Percentiles rank a stretch among this genome's conserved stretches.
Conservation (phyloP, 2,113 vertebrate genomes). For the Apteryx owenii region DNA sequence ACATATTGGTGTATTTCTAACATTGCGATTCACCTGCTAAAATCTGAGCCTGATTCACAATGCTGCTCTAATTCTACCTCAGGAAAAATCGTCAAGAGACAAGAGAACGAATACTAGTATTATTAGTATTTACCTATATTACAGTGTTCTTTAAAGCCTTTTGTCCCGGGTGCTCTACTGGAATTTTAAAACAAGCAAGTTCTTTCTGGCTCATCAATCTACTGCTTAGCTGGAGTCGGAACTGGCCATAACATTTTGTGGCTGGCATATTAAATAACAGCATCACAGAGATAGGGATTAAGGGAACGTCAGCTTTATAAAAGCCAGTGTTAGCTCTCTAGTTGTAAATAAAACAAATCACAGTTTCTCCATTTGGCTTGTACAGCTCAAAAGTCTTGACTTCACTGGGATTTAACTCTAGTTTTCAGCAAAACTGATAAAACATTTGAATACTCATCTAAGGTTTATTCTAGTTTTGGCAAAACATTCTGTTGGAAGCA, state of each 20-base stretch:
- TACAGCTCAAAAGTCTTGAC: not conserved
- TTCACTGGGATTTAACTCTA: not conserved
- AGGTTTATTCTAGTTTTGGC: not conserved
- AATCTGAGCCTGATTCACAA: not conserved
- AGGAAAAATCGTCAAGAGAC: too few relatives aligned
- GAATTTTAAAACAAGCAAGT: not conserved
- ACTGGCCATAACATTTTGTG: not conserved
- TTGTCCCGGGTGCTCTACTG: not conserved
- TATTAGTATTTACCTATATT: not conserved
- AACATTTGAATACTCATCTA: not conserved
- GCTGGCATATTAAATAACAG: not conserved
- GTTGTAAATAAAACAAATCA: not conserved
- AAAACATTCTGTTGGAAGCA: not conserved
- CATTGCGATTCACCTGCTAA: not conserved
- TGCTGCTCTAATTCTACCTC: not conserved
- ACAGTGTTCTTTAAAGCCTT: not conserved
- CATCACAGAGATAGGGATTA: not conserved
- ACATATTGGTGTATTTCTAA: not conserved
- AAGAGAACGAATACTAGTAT: not conserved
- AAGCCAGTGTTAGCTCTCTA: not conserved
- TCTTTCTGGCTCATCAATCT: not conserved
- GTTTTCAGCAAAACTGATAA: not conserved
- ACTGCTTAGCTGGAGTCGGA: not conserved
- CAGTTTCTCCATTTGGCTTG: not conserved
- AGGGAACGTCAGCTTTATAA: not conserved